Evolutionary conservation across 1,140 invertebrate species (phyloP).

Genomic region (Sipha flava): DNA sequence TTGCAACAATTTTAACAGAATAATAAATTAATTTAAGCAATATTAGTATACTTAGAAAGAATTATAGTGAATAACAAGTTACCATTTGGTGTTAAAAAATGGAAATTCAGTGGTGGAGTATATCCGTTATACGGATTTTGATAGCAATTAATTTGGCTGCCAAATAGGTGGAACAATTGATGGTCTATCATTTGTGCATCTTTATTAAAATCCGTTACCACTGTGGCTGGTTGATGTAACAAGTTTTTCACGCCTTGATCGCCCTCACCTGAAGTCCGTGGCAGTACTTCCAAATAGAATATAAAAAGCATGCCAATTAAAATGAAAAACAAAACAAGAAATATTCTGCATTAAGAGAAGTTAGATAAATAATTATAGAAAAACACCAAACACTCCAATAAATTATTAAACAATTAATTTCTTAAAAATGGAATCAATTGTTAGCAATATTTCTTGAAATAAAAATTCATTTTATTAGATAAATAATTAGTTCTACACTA

Average conservation of each 20-base stretch:
- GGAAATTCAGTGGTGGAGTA: slow-evolving; percentile 21
- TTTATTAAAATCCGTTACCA: slow-evolving; percentile 20
- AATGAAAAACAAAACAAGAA: slow-evolving; percentile 29
- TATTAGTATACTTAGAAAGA: neutral
- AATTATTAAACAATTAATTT: neutral
- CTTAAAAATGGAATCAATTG: neutral
- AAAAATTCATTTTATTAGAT: neutral
- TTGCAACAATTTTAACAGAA: neutral
- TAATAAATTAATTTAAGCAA: neutral
- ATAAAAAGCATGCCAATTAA: slow-evolving; percentile 32
- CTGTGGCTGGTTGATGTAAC: slow-evolving; percentile 24
- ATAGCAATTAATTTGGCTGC: slow-evolving; percentile 15
- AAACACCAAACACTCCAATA: slow-evolving; percentile 15
- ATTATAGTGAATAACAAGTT: slow-evolving; percentile 22
- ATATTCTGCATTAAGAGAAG: slow-evolving; percentile 24
- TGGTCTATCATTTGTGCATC: slow-evolving; percentile 24
- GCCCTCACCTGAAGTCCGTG: slow-evolving; percentile 32
- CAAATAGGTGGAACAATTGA: slow-evolving; percentile 22
- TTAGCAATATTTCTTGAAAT: neutral
- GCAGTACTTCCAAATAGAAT: slow-evolving; percentile 31
- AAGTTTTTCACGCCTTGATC: slow-evolving; percentile 15
- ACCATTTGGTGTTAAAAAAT: slow-evolving; percentile 32
- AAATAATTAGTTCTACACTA: neutral
- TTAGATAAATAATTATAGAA: slow-evolving; percentile 17
- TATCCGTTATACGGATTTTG: slow-evolving; percentile 29